These are phyloP conservation scores for Taphrorychus bicolor DNA, from an alignment of 2,888 invertebrate species.

Conservation along the genomic window DNA sequence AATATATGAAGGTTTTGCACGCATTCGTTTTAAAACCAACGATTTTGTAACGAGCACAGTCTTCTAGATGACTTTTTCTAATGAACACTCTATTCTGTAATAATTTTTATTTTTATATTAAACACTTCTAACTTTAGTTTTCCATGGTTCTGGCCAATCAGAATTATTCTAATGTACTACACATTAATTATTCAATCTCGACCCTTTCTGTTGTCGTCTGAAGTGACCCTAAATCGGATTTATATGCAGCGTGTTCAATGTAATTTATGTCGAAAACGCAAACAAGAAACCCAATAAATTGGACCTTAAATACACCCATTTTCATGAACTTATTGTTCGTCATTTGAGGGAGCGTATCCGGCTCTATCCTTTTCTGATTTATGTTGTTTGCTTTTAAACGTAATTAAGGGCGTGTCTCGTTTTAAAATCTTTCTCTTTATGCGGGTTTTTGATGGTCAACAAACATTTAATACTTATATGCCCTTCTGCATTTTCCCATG, in stretches of 20 bases:
- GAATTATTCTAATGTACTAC: neutral
- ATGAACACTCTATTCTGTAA: neutral
- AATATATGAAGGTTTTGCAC: neutral
- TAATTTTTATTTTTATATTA: too few species aligned
- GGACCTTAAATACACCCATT: conserved; percentile 36
- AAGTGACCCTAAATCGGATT: conserved; percentile 1
- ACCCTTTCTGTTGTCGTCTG: neutral
- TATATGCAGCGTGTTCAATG: conserved; percentile 3
- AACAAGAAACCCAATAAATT: conserved; percentile 45
- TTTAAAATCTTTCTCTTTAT: neutral
- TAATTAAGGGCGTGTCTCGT: neutral
- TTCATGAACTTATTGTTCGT: conserved; percentile 47
- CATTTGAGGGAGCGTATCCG: conserved; percentile 44
- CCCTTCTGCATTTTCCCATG: neutral
- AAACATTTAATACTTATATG: too few species aligned
- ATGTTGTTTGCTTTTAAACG: conserved; percentile 13
- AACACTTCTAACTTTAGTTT: too few species aligned
- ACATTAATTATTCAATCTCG: neutral
- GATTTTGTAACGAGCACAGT: neutral
- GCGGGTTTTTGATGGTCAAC: neutral
- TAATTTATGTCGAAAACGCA: conserved; percentile 47
- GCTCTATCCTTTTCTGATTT: conserved; percentile 12
- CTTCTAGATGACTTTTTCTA: neutral
- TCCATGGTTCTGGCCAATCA: too few species aligned
- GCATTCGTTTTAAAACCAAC: neutral